Conservation (phyloP, 2,797 vertebrate species). For the Pagetopsis macropterus region DNA sequence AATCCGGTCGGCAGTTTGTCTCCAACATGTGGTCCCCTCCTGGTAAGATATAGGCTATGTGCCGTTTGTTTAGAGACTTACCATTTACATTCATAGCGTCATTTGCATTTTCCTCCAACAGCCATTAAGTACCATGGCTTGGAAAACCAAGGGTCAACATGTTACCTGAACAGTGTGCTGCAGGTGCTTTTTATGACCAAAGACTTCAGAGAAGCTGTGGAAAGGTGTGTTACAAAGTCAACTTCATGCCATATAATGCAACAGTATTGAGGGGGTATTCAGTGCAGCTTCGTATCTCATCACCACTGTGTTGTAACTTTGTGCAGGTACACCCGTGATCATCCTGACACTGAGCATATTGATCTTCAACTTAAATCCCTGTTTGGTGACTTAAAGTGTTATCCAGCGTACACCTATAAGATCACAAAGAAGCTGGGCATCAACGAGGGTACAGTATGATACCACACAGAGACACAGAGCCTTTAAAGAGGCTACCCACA, state of each 20-base stretch:
- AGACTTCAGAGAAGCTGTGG: slow-evolving; percentile 68
- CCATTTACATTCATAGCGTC: neutral
- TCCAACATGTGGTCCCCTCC: accelerated
- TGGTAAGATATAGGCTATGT: slow-evolving; percentile 4
- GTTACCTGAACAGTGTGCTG: slow-evolving; percentile 79
- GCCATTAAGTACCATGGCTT: slow-evolving; percentile 58
- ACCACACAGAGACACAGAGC: neutral
- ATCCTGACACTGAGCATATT: neutral
- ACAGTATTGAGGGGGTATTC: neutral
- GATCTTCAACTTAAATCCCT: slow-evolving; percentile 51
- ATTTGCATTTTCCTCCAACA: neutral
- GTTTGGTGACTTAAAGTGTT: slow-evolving; percentile 42
- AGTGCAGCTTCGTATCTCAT: neutral
- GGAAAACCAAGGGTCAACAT: slow-evolving; percentile 74
- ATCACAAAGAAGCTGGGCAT: slow-evolving; percentile 69
- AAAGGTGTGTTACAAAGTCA: slow-evolving; percentile 50
- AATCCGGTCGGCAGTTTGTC: accelerated
- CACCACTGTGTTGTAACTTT: neutral
- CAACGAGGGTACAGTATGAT: slow-evolving; percentile 41
- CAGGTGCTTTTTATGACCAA: slow-evolving; percentile 79
- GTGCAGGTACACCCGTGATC: neutral
- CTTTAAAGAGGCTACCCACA: neutral
- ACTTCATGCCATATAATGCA: neutral
- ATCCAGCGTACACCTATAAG: accelerated
- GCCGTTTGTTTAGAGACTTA: neutral